These are phyloP conservation scores for Zingel zingel DNA, from an alignment of 2,113 vertebrate species.

Conservation along the genomic window DNA sequence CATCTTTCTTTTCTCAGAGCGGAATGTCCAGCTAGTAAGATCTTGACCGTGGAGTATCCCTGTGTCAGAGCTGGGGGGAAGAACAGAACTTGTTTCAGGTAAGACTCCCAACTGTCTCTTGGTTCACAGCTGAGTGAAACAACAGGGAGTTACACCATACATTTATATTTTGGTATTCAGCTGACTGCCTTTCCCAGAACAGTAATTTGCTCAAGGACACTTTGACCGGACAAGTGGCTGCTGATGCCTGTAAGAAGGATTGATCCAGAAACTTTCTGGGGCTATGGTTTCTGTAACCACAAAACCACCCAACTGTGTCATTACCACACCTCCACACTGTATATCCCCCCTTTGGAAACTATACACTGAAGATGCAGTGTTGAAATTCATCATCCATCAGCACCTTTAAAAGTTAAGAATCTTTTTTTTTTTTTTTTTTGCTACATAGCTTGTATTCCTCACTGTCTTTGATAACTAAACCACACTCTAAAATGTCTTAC, in stretches of 20 bases:
- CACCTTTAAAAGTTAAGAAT: neutral
- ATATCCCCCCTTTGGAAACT: conserved; percentile 34
- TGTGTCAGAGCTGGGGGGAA: conserved; percentile 79
- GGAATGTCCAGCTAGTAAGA: conserved; percentile 83
- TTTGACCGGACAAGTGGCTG: conserved; percentile 30
- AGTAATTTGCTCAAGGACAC: conserved; percentile 27
- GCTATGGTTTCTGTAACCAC: conserved; percentile 50
- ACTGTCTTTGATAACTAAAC: neutral
- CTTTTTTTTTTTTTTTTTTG: neutral
- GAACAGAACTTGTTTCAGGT: conserved; percentile 84
- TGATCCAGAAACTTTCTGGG: conserved; percentile 25
- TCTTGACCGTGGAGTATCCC: conserved; percentile 84
- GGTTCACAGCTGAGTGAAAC: neutral
- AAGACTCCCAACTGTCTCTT: conserved; percentile 36
- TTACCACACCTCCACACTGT: conserved; percentile 31
- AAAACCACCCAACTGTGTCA: conserved; percentile 40
- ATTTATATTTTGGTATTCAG: conserved; percentile 11
- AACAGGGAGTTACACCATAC: neutral
- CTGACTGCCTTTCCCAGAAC: conserved; percentile 30
- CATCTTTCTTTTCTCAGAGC: conserved; percentile 58
- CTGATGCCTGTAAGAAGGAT: conserved; percentile 13
- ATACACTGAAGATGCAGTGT: neutral
- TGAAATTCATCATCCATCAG: conserved; percentile 3
- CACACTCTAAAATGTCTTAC: neutral
- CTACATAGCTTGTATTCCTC: too few relatives aligned